Evolutionary conservation across 2,797 vertebrate genomes (phyloP), one percentile per base, ranked within the genome.

Genomic region (Erethizon dorsatum): DNA sequence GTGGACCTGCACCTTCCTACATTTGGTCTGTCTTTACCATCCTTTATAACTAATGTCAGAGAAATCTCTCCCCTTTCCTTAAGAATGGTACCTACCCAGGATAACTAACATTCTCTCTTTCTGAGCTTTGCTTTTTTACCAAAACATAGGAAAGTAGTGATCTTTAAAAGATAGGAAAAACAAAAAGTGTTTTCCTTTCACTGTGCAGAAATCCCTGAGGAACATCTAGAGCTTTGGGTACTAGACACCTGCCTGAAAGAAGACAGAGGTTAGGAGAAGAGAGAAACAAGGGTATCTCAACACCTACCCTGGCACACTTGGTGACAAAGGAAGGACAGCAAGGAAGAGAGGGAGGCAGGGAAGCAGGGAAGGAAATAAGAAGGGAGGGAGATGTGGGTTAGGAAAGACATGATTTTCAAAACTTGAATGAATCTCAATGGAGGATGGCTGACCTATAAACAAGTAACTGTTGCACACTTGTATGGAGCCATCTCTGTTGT

Each of bases 61-160:
- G 88, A 92, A 94, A 33, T 91, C 0, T 52, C 15, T 89, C 14
- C 57, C 31, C 52, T 80, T 84, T 92, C n/a, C 69, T 65, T 88
- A 91, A 91, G 79, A 15, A 50, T 4, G 50, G 9, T 54, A 50
- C 59, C n/a, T 79, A 45, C 20, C 31, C 59, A 71, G 33, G 6
- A 65, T 87, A 79, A 85, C 59, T 65, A 69, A 18, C 24, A 71
- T 83, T 88, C 24, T 84, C 9, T 85, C 7, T 83, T 59, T 84
- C 24, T 63, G 50, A 67, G 33, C 31, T 65, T 88, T 28, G 20
- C 37, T 83, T n/a, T 50, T 83, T 57, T 80, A 78, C 7, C 47
- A 91, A 47, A 89, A 73, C 31, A 31, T 31, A n/a, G n/a, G 14
- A 54, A 94, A 88, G 6, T 83, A 59, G 13, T 84, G 78, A 26